These are phyloP conservation scores for Sinodicranocentrus sp. DNA, from an alignment of 2,888 invertebrate species.

Conservation along the genomic window DNA sequence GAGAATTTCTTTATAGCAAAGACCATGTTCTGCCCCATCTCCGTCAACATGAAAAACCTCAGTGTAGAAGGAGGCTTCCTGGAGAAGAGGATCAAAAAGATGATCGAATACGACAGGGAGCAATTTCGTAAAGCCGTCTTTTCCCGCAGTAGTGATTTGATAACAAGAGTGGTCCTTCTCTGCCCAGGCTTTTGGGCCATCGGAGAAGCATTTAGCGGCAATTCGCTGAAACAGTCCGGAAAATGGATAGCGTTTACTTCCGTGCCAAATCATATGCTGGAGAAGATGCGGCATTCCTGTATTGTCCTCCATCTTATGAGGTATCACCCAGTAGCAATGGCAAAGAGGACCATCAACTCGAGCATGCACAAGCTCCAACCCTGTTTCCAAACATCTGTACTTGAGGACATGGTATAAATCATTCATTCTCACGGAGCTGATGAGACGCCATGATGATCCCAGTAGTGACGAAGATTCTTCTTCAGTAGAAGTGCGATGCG, in stretches of 20 bases:
- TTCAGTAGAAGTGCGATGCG: too few relatives aligned
- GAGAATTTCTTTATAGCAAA: slow-evolving; percentile 83
- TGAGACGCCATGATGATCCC: too few relatives aligned
- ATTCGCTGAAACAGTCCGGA: slow-evolving; percentile 39
- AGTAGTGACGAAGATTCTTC: too few relatives aligned
- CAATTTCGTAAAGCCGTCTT: slow-evolving; percentile 47
- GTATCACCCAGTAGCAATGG: slow-evolving; percentile 46
- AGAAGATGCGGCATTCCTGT: slow-evolving; percentile 38
- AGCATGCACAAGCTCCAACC: slow-evolving; percentile 52
- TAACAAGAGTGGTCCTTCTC: slow-evolving; percentile 58
- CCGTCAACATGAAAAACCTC: slow-evolving; percentile 44
- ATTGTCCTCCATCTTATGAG: slow-evolving; percentile 48
- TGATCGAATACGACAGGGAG: slow-evolving; percentile 59
- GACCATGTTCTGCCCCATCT: slow-evolving; percentile 45
- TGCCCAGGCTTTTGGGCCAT: slow-evolving; percentile 37
- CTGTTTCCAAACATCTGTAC: slow-evolving; percentile 29
- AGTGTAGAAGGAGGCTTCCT: slow-evolving; percentile 46
- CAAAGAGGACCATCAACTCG: slow-evolving; percentile 40
- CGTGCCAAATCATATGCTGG: slow-evolving; percentile 59
- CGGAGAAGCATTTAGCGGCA: slow-evolving; percentile 26
- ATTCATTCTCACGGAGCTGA: slow-evolving; percentile 53
- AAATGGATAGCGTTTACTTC: slow-evolving; percentile 46
- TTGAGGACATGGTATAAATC: slow-evolving; percentile 40
- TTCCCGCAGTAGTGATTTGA: slow-evolving; percentile 45
- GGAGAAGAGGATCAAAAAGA: slow-evolving; percentile 24